Evolutionary conservation across 2,797 vertebrate species (phyloP).

Genomic region (Phoeniculus purpureus): DNA sequence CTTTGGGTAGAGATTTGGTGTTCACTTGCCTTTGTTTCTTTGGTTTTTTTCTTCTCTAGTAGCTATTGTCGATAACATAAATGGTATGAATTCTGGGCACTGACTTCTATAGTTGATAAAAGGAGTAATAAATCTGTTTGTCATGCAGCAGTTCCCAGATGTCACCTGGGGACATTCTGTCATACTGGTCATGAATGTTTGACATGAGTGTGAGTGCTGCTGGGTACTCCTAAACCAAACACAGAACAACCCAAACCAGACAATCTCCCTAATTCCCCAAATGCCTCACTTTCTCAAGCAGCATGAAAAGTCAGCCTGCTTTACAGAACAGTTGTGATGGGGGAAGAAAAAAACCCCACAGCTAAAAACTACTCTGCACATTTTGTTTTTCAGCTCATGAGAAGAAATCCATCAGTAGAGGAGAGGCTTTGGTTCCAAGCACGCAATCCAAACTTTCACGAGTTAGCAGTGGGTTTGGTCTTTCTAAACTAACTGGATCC

Average conservation of each 20-base stretch:
- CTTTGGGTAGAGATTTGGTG: background rate
- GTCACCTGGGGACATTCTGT: background rate
- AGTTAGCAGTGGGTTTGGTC: constrained; percentile 96
- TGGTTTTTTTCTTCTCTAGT: background rate
- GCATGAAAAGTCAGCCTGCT: background rate
- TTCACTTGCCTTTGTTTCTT: background rate
- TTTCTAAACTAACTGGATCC: constrained; percentile 95
- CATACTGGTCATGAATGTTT: background rate
- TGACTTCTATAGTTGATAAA: background rate
- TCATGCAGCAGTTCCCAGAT: background rate
- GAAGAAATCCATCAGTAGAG: constrained; percentile 95
- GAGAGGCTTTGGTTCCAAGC: constrained; percentile 87
- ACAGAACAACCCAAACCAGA: background rate
- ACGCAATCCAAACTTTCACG: constrained; percentile 95
- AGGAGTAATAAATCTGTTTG: background rate
- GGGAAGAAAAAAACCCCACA: rapidly evolving
- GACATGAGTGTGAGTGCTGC: background rate
- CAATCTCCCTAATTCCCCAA: background rate
- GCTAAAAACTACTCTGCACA: background rate
- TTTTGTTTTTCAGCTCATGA: constrained; percentile 85
- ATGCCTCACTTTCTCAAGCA: background rate
- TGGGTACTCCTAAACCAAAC: background rate
- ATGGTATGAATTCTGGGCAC: background rate
- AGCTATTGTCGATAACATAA: background rate
- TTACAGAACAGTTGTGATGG: background rate